A percentile compares a stretch with the other conserved stretches of the same genome.
phyloP scores from a whole-genome alignment of 2,113 vertebrate genomes.

The Glaucidium brasilianum region DNA sequence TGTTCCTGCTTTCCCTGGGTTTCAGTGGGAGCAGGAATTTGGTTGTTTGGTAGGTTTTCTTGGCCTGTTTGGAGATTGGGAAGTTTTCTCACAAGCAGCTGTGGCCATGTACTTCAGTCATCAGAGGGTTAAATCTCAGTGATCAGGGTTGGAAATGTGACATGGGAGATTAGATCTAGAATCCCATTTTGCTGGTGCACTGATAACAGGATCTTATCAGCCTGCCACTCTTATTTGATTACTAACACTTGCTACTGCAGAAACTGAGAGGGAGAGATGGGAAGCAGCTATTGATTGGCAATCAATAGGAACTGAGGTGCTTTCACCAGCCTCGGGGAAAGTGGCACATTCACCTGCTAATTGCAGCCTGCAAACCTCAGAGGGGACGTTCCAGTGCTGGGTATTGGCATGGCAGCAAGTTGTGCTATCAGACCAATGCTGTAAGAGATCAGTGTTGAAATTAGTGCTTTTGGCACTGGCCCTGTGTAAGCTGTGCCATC shows the following conservation, averaged over 20 bases:
- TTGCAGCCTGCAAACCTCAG: constrained; percentile 4
- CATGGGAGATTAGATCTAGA: constrained; percentile 21
- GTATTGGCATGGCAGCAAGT: neutral
- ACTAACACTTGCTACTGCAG: constrained; percentile 16
- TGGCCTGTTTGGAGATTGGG: neutral
- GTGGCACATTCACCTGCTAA: constrained; percentile 5
- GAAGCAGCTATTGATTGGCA: constrained; percentile 55
- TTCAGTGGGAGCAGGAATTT: neutral
- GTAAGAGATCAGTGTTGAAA: constrained; percentile 6
- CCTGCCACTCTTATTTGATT: constrained; percentile 51
- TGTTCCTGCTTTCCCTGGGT: neutral
- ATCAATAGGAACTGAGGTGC: constrained; percentile 25
- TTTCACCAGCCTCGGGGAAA: neutral
- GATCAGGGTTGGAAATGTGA: neutral
- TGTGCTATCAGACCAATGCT: neutral
- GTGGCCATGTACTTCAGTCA: neutral
- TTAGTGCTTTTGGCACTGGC: neutral
- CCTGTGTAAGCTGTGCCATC: neutral
- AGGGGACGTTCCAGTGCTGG: neutral
- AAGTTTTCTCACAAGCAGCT: neutral
- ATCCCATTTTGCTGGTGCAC: constrained; percentile 22
- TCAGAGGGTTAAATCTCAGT: neutral
- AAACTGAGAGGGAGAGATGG: constrained; percentile 34
- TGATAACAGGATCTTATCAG: constrained; percentile 55
- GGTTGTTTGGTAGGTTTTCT: neutral